Percentiles rank a stretch among this genome's conserved stretches.
These are phyloP conservation scores for Oceanodroma leucorhoa DNA, from an alignment of 2,797 vertebrate genomes.

Conservation along the genomic window DNA sequence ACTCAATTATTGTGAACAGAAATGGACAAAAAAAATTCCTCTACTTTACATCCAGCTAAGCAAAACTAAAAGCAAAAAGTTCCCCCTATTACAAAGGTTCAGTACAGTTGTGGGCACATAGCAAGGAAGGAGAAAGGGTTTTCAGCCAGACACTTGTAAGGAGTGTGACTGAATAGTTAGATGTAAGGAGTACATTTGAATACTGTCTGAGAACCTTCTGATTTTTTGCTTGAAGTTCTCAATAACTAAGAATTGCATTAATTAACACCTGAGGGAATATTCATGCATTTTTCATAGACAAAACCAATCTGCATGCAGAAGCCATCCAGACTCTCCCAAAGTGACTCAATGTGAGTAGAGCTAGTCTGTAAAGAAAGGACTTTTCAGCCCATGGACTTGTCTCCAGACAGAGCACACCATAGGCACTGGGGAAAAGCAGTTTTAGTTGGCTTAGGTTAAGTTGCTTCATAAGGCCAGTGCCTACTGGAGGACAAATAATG, in stretches of 20 bases:
- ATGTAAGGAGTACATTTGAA: not conserved
- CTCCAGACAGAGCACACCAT: not conserved
- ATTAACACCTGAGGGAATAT: slow-evolving; percentile 4
- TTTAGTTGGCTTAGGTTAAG: not conserved
- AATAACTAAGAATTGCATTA: not conserved
- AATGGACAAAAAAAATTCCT: not conserved
- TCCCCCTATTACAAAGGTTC: not conserved
- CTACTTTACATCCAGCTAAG: not conserved
- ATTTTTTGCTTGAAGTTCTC: not conserved
- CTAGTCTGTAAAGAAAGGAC: not conserved
- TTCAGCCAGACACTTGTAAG: not conserved
- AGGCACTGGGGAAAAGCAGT: not conserved
- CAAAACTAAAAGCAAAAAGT: not conserved
- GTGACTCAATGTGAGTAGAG: not conserved
- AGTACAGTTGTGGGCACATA: rapidly evolving
- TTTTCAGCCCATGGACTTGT: not conserved
- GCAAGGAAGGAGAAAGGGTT: not conserved
- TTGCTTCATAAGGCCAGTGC: not conserved
- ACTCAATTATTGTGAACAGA: not conserved
- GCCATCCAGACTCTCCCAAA: not conserved
- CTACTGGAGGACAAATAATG: not conserved
- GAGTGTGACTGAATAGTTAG: not conserved
- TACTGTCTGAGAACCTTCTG: not conserved
- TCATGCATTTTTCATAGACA: not conserved
- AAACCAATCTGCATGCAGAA: not conserved